Evolutionary conservation across 2,113 vertebrate species (phyloP), one percentile per base, ranked within the genome.

Genomic region (Gobio gobio): DNA sequence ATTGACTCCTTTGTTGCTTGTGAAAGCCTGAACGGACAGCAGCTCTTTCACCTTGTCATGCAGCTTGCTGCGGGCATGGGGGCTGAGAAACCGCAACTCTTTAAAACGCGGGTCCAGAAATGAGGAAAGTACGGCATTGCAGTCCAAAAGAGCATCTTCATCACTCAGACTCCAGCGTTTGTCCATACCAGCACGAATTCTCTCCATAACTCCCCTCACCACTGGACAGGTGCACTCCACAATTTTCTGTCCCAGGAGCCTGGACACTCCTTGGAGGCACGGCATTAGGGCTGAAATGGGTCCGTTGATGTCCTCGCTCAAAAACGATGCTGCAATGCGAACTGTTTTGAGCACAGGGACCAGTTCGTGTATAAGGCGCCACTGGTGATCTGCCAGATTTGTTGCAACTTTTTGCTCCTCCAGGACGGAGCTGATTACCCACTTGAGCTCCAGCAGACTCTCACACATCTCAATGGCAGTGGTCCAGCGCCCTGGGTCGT

Each of bases 81-180:
- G 91, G 66, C 85, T 93, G 3, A 94, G 91, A 40, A 94, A 94
- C 36, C 92, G 84, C 84, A 94, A 78, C 80, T 94, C 94, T 83
- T 94, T 94, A 82, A 94, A 94, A 4, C 94, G 91, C 0, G 94
- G 94, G 49, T 94, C 94, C 68, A 94, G n/a, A n/a, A 94, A 94
- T 0, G 94, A 93, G 0, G 93, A 93, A 0, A 94, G 73, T 0
- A 92, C 90, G 0, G 92, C 91, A 0, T 93, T 91, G 5, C 83
- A 92, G 7, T 89, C 90, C 36, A 94, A 63, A 72, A 90, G 70
- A 0, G 88, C 87, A 24, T 90, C 92, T 0, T 94, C 91, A 0
- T 93, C 90, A 10, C 54, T 45, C 16, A 91, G 73, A 74, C 85
- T 85, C 91, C 94, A 94, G 18, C 89, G 90, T n/a, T 63, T 89